A percentile compares a stretch with the other conserved stretches of the same genome.
phyloP scores from a whole-genome alignment of 2,797 vertebrate species.

The Chelon labrosus region DNA sequence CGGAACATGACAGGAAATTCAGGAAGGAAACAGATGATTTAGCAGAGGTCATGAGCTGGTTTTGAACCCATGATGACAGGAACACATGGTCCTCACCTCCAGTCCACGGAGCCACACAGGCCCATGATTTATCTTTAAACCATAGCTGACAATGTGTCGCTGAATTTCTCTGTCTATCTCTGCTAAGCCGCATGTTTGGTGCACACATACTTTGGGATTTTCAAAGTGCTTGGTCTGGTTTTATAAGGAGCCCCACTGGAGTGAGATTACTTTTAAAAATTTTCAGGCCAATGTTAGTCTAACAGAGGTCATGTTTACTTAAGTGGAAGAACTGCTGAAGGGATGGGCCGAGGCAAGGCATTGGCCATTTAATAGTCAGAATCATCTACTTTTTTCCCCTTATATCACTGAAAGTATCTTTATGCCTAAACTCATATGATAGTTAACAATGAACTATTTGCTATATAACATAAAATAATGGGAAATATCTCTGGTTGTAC shows the following conservation, averaged over 20 bases:
- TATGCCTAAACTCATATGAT: slow-evolving; percentile 5
- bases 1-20: slow-evolving; percentile 69
- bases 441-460: background rate
- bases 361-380: slow-evolving; percentile 31
- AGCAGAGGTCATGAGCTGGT: slow-evolving; percentile 66
- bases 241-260: slow-evolving; percentile 58
- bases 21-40: slow-evolving; percentile 72
- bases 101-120: slow-evolving; percentile 45
- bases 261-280: slow-evolving; percentile 65
- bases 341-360: slow-evolving; percentile 9
- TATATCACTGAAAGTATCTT: background rate
- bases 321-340: slow-evolving; percentile 67
- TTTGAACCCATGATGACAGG: slow-evolving; percentile 77
- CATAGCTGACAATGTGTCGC: slow-evolving; percentile 62
- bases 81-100: slow-evolving; percentile 70
- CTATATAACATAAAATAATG: background rate
- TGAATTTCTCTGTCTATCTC: slow-evolving; percentile 62
- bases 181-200: slow-evolving; percentile 66
- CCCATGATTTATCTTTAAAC: slow-evolving; percentile 71
- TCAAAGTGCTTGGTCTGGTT: slow-evolving; percentile 67
- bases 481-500: background rate
- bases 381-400: slow-evolving; percentile 13
- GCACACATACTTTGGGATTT: slow-evolving; percentile 62
- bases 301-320: slow-evolving; percentile 79
- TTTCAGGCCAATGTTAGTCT: slow-evolving; percentile 72